phyloP scores from a whole-genome alignment of 2,888 invertebrate species.

The Phymatocera aterrima region DNA sequence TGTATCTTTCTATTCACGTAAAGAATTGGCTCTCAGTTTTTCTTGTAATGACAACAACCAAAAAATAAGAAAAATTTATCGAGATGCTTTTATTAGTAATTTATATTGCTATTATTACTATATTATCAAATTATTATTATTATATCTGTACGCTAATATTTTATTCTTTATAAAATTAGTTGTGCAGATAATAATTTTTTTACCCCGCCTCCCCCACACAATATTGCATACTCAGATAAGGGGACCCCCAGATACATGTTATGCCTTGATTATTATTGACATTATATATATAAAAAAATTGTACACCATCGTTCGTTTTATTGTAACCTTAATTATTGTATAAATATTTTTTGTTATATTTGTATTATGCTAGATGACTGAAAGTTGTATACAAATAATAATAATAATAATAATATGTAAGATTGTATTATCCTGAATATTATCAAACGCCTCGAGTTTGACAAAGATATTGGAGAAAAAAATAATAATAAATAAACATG shows the following conservation, averaged over 20 bases:
- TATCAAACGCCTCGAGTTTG: not conserved
- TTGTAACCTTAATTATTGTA: conserved; percentile 43
- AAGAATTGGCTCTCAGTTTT: not conserved
- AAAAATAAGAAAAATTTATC: not conserved
- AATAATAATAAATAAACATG: too few species aligned
- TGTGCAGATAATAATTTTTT: conserved; percentile 55
- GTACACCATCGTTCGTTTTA: conserved; percentile 44
- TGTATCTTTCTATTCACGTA: not conserved
- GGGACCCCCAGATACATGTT: too few species aligned
- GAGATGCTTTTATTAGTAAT: not conserved
- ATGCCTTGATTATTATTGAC: conserved; percentile 13
- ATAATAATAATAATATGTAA: not conserved
- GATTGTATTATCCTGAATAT: conserved; percentile 29
- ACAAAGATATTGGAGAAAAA: too few species aligned
- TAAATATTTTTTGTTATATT: conserved; percentile 53
- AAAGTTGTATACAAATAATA: conserved; percentile 46
- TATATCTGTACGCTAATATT: conserved; percentile 55
- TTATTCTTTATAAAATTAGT: conserved; percentile 51
- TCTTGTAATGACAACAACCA: too few species aligned
- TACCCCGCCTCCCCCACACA: too few species aligned
- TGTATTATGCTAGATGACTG: conserved; percentile 57
- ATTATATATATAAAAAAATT: conserved; percentile 4
- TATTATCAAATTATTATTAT: conserved; percentile 17
- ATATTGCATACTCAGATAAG: conserved; percentile 35
- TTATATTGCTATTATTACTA: not conserved